These are phyloP conservation scores for Aphelenchoides fujianensis DNA, from an alignment of 1,140 invertebrate species.

Conservation along the genomic window DNA sequence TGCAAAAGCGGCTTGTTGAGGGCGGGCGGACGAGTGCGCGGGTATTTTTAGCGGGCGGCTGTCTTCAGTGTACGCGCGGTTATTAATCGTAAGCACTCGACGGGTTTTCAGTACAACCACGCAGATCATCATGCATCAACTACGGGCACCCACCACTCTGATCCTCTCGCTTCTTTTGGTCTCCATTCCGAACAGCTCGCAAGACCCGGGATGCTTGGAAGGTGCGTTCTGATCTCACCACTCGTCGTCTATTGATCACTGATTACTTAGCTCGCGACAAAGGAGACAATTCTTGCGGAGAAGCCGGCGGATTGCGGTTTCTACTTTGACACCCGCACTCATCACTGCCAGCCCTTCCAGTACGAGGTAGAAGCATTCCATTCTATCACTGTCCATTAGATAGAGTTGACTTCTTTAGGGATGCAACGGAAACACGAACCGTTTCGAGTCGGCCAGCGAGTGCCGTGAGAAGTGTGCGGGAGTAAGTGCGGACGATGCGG, in stretches of 20 bases:
- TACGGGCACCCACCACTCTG: background rate
- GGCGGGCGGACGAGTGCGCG: too few species aligned
- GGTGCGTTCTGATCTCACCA: background rate
- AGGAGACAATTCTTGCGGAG: slow-evolving; percentile 46
- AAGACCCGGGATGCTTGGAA: background rate
- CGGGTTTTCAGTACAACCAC: too few species aligned
- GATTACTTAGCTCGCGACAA: slow-evolving; percentile 40
- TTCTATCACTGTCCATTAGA: background rate
- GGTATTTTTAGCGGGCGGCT: background rate
- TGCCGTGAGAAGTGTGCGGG: slow-evolving; percentile 34
- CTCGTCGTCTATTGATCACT: too few species aligned
- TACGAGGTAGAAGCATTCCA: slow-evolving; percentile 34
- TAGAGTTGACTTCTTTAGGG: slow-evolving; percentile 18
- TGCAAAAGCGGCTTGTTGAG: background rate
- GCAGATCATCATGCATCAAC: background rate
- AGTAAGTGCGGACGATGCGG: slow-evolving; percentile 27
- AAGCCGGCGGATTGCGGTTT: slow-evolving; percentile 37
- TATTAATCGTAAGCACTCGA: too few species aligned
- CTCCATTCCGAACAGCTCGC: background rate
- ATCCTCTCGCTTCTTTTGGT: background rate
- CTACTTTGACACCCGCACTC: slow-evolving; percentile 51
- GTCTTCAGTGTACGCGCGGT: too few species aligned
- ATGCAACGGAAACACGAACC: slow-evolving; percentile 51
- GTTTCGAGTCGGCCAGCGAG: slow-evolving; percentile 37
- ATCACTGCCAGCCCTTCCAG: slow-evolving; percentile 54